Percentiles rank a stretch among this genome's conserved stretches.
These are phyloP conservation scores for Scortum barcoo DNA, from an alignment of 2,113 vertebrate genomes.

Conservation along the genomic window DNA sequence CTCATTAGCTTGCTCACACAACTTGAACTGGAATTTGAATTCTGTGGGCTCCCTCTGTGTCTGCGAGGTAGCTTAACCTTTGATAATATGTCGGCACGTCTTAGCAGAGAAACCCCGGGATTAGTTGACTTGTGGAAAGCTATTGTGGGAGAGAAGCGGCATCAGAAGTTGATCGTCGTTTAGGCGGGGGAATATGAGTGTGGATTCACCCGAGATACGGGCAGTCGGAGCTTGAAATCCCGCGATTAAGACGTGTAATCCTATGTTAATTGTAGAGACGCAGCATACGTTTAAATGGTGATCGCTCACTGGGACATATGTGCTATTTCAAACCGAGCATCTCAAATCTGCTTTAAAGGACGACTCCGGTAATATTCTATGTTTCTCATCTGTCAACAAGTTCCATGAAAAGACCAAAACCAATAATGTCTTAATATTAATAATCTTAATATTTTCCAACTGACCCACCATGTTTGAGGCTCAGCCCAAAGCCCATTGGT, in stretches of 20 bases:
- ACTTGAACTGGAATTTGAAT: conserved; percentile 59
- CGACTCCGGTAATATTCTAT: background rate
- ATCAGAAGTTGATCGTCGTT: conserved; percentile 62
- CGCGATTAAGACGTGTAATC: conserved; percentile 66
- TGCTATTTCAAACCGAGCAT: conserved; percentile 32
- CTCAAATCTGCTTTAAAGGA: conserved; percentile 39
- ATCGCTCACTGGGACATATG: conserved; percentile 33
- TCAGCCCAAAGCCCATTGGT: background rate
- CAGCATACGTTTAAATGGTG: conserved; percentile 22
- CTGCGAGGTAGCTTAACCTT: conserved; percentile 68
- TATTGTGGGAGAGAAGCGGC: conserved; percentile 63
- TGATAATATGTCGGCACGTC: conserved; percentile 54
- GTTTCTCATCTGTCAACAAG: background rate
- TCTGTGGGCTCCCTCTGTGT: conserved; percentile 41
- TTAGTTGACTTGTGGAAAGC: conserved; percentile 67
- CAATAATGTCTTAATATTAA: background rate
- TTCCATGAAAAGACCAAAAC: conserved; percentile 21
- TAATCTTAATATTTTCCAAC: background rate
- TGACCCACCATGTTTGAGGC: background rate
- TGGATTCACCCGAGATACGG: conserved; percentile 44
- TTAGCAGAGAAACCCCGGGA: conserved; percentile 66
- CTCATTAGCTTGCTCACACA: conserved; percentile 52
- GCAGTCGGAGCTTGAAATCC: conserved; percentile 63
- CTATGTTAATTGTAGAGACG: conserved; percentile 64
- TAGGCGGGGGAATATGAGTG: conserved; percentile 50